Conservation (phyloP, 2,888 invertebrate genomes). For the Erebia palarica region DNA sequence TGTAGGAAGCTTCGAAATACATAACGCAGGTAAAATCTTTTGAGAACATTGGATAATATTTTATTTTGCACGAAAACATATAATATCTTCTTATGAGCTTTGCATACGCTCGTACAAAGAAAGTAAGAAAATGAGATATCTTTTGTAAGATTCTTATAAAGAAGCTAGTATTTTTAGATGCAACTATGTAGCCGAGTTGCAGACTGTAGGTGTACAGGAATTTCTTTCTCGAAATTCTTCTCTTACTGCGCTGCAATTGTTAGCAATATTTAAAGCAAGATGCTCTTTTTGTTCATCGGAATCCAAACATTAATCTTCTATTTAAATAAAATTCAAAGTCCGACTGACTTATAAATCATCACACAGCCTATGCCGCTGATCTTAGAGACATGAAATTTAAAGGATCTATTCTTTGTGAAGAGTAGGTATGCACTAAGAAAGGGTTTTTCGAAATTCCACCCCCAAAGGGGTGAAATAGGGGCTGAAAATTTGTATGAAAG, state of each 20-base stretch:
- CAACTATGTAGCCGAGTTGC: slow-evolving; percentile 1
- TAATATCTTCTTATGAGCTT: not conserved
- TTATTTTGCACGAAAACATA: not conserved
- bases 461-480: too few relatives aligned
- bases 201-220: not conserved
- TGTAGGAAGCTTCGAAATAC: too few relatives aligned
- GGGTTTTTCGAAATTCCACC: too few relatives aligned
- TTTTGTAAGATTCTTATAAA: slow-evolving; percentile 3
- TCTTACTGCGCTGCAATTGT: not conserved
- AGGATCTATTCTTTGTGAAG: too few relatives aligned
- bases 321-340: too few relatives aligned
- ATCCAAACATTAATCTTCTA: not conserved
- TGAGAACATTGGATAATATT: not conserved
- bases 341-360: too few relatives aligned
- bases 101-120: not conserved
- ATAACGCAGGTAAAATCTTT: not conserved
- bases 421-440: too few relatives aligned
- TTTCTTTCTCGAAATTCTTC: not conserved
- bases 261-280: not conserved
- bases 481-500: too few relatives aligned
- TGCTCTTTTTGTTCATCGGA: not conserved
- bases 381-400: too few relatives aligned
- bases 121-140: slow-evolving; percentile 2
- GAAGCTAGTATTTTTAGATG: not conserved
- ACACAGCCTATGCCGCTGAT: too few relatives aligned